Percentiles rank a stretch among this genome's conserved stretches.
Conservation (phyloP, 2,888 invertebrate genomes). For the Rhagonycha lutea region DNA sequence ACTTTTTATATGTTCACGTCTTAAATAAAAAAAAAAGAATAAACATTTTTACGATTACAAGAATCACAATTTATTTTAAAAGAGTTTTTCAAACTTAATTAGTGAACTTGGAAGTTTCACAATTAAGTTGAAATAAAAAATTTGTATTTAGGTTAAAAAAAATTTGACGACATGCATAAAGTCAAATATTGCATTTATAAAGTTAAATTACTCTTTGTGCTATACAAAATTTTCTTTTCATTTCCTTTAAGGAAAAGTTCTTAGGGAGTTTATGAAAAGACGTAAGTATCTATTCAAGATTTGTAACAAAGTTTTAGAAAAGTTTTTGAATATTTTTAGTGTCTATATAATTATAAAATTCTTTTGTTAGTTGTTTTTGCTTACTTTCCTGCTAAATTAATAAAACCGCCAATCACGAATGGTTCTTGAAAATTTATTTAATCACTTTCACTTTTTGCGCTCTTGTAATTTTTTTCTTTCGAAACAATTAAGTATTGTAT, state of each 20-base stretch:
- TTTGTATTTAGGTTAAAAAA: not conserved
- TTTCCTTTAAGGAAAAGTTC: slow-evolving; percentile 23
- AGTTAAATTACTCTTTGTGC: slow-evolving; percentile 13
- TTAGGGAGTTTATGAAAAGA: slow-evolving; percentile 24
- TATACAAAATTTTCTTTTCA: slow-evolving; percentile 25
- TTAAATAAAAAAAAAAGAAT: not conserved
- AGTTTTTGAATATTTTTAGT: slow-evolving; percentile 24
- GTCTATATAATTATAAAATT: slow-evolving; percentile 25
- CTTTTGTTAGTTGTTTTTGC: slow-evolving; percentile 20
- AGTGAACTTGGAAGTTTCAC: not conserved
- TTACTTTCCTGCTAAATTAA: slow-evolving; percentile 11
- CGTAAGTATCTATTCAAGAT: slow-evolving; percentile 28
- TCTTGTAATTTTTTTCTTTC: not conserved
- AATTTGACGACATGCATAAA: not conserved
- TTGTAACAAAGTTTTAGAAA: slow-evolving; percentile 25
- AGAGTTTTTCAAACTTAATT: not conserved
- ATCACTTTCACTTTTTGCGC: not conserved
- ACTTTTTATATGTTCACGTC: not conserved
- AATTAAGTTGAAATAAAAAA: not conserved
- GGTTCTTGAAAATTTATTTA: not conserved
- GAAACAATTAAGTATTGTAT: not conserved
- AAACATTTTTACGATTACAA: not conserved
- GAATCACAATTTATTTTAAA: not conserved
- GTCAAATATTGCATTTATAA: slow-evolving; percentile 3
- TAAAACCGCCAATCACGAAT: not conserved